Conservation (phyloP, 2,888 invertebrate species). For the Spialia ferax region DNA sequence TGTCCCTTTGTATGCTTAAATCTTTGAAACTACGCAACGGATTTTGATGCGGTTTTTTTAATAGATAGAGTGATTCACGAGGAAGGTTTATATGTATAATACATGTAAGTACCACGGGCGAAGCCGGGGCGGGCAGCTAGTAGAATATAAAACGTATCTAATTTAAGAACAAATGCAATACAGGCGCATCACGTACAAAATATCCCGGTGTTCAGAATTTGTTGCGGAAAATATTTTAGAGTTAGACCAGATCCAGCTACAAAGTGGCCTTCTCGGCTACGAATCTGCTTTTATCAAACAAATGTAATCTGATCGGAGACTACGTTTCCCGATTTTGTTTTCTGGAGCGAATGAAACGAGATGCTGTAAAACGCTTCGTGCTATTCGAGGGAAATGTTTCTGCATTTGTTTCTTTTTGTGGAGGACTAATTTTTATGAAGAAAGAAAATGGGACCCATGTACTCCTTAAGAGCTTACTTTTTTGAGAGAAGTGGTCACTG, state of each 20-base stretch:
- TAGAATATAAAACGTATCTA: background rate
- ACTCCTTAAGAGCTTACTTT: too few species aligned
- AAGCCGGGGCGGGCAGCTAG: too few species aligned
- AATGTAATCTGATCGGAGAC: slow-evolving; percentile 36
- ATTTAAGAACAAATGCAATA: background rate
- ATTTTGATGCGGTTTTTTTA: too few species aligned
- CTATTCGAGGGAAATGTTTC: background rate
- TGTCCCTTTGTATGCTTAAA: too few species aligned
- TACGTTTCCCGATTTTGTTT: slow-evolving; percentile 33
- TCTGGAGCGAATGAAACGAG: slow-evolving; percentile 14
- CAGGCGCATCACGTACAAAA: background rate
- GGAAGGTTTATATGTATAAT: too few species aligned
- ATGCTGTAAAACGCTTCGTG: slow-evolving; percentile 6
- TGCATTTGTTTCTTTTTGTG: background rate
- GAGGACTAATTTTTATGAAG: background rate
- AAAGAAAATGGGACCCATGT: too few species aligned
- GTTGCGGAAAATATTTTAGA: slow-evolving; percentile 20
- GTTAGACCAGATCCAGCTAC: slow-evolving; percentile 20
- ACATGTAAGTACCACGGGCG: too few species aligned
- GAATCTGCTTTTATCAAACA: slow-evolving; percentile 33
- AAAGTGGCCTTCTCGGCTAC: slow-evolving; percentile 23
- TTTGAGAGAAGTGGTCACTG: background rate
- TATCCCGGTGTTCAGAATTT: slow-evolving; percentile 11
- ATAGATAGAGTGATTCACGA: too few species aligned
- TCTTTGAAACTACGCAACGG: too few species aligned